phyloP scores from a whole-genome alignment of 2,797 vertebrate genomes.

The Steatocranus sp. region DNA sequence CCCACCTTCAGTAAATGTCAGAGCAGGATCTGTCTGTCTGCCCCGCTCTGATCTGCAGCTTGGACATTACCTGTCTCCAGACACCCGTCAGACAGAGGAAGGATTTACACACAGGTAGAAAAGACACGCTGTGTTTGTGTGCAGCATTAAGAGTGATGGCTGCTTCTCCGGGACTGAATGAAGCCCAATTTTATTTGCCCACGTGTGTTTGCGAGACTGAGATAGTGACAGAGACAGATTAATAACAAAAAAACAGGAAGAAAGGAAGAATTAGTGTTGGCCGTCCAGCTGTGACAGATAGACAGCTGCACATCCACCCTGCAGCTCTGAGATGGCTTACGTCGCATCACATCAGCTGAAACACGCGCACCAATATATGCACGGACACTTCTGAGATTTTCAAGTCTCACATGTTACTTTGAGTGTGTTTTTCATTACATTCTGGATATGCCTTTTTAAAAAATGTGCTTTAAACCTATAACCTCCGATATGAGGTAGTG shows the following conservation, averaged over 20 bases:
- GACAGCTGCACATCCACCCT: constrained; percentile 17
- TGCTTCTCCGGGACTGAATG: constrained; percentile 22
- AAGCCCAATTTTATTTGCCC: constrained; percentile 28
- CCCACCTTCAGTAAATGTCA: neutral
- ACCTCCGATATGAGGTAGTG: constrained; percentile 39
- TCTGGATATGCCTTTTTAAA: constrained; percentile 52
- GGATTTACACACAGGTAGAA: constrained; percentile 40
- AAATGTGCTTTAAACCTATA: constrained; percentile 46
- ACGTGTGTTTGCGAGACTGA: constrained; percentile 6
- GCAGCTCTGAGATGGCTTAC: constrained; percentile 10
- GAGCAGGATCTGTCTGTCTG: constrained; percentile 11
- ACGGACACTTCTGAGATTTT: constrained; percentile 18
- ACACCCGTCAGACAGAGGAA: constrained; percentile 16
- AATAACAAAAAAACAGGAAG: neutral
- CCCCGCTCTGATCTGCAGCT: constrained; percentile 24
- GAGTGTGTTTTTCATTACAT: constrained; percentile 22
- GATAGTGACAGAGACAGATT: constrained; percentile 31
- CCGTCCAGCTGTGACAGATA: constrained; percentile 29
- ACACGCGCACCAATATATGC: constrained; percentile 16
- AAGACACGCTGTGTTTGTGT: neutral
- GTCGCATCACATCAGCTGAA: neutral
- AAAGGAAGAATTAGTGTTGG: neutral
- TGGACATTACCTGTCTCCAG: constrained; percentile 23
- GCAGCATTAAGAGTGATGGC: constrained; percentile 13
- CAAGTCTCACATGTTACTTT: neutral